These are phyloP conservation scores for Columba guinea DNA, from an alignment of 2,797 vertebrate genomes.

Conservation along the genomic window DNA sequence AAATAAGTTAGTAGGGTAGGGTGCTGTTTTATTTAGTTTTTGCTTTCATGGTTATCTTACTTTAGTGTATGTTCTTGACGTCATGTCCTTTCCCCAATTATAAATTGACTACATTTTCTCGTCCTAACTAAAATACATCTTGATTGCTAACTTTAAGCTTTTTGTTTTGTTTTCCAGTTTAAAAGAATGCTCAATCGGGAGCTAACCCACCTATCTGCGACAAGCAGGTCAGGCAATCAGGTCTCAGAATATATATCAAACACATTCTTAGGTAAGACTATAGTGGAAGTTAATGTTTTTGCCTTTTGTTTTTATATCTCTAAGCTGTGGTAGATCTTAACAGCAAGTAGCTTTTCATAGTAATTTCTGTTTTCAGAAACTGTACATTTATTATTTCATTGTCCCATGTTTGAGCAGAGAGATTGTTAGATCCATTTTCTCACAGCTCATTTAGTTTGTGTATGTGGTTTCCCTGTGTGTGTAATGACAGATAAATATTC, in stretches of 20 bases:
- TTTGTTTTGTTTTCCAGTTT: constrained; percentile 84
- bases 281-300: not conserved
- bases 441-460: not conserved
- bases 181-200: constrained; percentile 99
- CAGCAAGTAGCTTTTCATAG: not conserved
- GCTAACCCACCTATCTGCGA: constrained; percentile 96
- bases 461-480: not conserved
- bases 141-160: not conserved
- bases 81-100: not conserved
- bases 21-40: not conserved
- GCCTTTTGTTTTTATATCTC: not conserved
- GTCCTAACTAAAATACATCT: not conserved
- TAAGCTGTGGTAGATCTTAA: not conserved
- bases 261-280: constrained; percentile 94
- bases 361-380: not conserved
- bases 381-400: not conserved
- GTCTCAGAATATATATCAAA: constrained; percentile 98
- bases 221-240: constrained; percentile 98
- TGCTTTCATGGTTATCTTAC: not conserved
- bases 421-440: not conserved
- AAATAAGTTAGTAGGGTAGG: not conserved
- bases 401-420: not conserved
- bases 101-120: not conserved
- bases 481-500: not conserved
- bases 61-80: not conserved